Conservation (phyloP, 2,888 invertebrate genomes). For the Allolobophora icterica region DNA sequence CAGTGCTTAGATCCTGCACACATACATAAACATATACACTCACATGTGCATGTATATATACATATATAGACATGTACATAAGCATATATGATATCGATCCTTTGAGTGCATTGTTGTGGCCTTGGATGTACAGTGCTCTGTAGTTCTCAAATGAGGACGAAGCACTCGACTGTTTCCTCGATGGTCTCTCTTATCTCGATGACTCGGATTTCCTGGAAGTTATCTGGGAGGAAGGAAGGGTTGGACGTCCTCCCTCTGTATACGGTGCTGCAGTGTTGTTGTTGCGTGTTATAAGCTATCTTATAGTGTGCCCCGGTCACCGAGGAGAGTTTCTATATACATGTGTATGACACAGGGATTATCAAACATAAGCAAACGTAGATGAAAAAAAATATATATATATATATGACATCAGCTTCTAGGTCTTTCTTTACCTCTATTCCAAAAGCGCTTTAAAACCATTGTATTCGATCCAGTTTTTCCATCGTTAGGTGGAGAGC, state of each 20-base stretch:
- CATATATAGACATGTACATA: too few relatives aligned
- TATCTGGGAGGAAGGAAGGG: slow-evolving; percentile 3
- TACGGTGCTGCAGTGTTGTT: neutral
- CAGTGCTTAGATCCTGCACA: too few relatives aligned
- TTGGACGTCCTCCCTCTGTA: neutral
- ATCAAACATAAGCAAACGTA: too few relatives aligned
- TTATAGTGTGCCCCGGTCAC: neutral
- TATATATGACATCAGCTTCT: too few relatives aligned
- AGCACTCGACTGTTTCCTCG: neutral
- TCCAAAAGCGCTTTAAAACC: too few relatives aligned
- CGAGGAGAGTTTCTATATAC: neutral
- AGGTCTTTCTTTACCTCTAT: too few relatives aligned
- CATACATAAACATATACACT: neutral
- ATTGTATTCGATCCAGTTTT: too few relatives aligned
- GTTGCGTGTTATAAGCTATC: neutral
- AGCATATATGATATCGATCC: neutral
- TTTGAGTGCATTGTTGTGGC: neutral
- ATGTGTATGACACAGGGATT: too few relatives aligned
- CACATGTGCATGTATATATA: neutral
- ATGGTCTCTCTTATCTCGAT: neutral
- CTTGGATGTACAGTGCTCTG: neutral
- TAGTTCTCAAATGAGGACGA: neutral
- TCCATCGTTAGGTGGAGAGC: too few relatives aligned
- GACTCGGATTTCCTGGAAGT: slow-evolving; percentile 2
- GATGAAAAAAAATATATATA: neutral